phyloP scores from a whole-genome alignment of 2,113 vertebrate genomes.

The Theristicus caerulescens region DNA sequence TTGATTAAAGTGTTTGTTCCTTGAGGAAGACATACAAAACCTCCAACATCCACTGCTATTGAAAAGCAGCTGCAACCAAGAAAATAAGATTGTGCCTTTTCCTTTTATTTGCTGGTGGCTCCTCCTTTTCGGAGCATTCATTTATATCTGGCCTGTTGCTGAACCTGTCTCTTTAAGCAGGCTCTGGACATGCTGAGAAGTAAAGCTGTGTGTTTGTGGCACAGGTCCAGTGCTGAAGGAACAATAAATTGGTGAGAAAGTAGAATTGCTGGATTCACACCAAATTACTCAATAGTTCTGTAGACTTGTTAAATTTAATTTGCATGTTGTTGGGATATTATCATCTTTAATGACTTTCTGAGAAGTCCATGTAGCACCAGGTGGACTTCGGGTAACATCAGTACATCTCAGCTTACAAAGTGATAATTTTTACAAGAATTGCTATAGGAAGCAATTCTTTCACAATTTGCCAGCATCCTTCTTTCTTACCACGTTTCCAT shows the following conservation, averaged over 20 bases:
- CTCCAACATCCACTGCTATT: background rate
- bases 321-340: background rate
- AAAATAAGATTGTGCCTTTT: background rate
- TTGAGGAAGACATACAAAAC: background rate
- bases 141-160: background rate
- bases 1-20: background rate
- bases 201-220: conserved; percentile 10
- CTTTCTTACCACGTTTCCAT: background rate
- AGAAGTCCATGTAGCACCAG: background rate
- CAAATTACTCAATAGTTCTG: background rate
- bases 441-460: background rate
- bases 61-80: background rate
- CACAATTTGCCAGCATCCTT: background rate
- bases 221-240: background rate
- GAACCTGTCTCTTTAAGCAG: background rate
- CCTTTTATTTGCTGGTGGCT: background rate
- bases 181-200: background rate
- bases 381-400: background rate
- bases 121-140: background rate
- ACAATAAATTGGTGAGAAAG: conserved; percentile 24
- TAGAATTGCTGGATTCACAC: conserved; percentile 1
- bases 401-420: background rate
- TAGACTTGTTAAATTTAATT: background rate
- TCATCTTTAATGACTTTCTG: background rate
- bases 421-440: background rate